A percentile compares a stretch with the other conserved stretches of the same genome.
These are phyloP conservation scores for Physeter macrocephalus DNA, from an alignment of 2,113 vertebrate species.

Conservation along the genomic window DNA sequence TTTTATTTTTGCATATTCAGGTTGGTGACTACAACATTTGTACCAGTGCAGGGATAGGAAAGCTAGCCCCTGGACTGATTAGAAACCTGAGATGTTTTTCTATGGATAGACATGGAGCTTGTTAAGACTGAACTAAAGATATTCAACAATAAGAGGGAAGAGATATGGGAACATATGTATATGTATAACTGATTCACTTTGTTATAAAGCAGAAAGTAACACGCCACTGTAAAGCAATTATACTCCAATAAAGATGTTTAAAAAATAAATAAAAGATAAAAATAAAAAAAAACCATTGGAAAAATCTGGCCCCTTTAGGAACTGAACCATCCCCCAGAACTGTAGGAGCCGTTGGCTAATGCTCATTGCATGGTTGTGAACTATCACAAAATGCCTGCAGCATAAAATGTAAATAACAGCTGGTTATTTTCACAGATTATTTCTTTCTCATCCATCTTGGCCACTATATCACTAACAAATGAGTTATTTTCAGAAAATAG, in stretches of 20 bases:
- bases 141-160: neutral
- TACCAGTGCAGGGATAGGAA: neutral
- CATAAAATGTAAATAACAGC: neutral
- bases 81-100: neutral
- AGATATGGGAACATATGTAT: too few species aligned
- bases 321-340: neutral
- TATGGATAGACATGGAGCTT: neutral
- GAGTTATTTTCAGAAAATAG: neutral
- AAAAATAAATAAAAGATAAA: too few species aligned
- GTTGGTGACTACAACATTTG: neutral
- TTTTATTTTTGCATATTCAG: slow-evolving; percentile 18
- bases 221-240: too few species aligned
- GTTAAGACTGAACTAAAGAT: neutral
- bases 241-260: too few species aligned
- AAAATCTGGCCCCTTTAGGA: neutral
- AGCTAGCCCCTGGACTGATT: neutral
- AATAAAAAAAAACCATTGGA: neutral
- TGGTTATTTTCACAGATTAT: slow-evolving; percentile 2
- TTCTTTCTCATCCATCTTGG: neutral
- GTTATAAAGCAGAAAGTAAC: too few species aligned
- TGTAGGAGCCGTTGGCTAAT: neutral
- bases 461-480: neutral
- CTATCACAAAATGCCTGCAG: neutral
- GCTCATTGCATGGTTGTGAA: neutral
- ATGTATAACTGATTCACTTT: too few species aligned